Evolutionary conservation across 2,113 vertebrate species (phyloP).

Genomic region (Pachypanchax playfairii): DNA sequence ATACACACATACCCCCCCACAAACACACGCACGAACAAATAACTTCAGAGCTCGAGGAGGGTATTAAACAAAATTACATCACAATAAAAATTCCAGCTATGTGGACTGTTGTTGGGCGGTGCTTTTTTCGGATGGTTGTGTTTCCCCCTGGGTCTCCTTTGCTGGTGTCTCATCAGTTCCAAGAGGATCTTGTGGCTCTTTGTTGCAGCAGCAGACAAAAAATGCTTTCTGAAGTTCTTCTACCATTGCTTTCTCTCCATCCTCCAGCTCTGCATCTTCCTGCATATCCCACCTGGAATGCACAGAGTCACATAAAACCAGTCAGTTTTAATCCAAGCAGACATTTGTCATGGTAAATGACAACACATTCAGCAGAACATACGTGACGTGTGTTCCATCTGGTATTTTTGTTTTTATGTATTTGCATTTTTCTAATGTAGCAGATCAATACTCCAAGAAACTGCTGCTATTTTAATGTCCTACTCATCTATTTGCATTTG

Average conservation of each 20-base stretch:
- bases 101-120: constrained; percentile 55
- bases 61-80: constrained; percentile 61
- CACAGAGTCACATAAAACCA: constrained; percentile 28
- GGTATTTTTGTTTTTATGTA: neutral
- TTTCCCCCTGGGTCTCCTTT: constrained; percentile 55
- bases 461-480: neutral
- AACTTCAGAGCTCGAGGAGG: constrained; percentile 44
- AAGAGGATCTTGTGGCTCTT: constrained; percentile 47
- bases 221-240: constrained; percentile 83
- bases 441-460: neutral
- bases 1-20: no score
- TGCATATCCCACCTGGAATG: constrained; percentile 95
- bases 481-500: constrained; percentile 9
- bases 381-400: neutral
- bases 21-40: constrained; percentile 13
- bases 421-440: neutral
- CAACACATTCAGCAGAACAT: constrained; percentile 14
- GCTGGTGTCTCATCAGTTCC: constrained; percentile 47
- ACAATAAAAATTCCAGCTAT: constrained; percentile 47
- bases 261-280: constrained; percentile 83
- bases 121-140: constrained; percentile 53
- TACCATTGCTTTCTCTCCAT: constrained; percentile 85
- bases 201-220: constrained; percentile 68
- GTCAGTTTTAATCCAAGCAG: constrained; percentile 21
- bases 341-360: constrained; percentile 27